phyloP scores from a whole-genome alignment of 1,140 invertebrate genomes.

The Drosophila bipectinata region DNA sequence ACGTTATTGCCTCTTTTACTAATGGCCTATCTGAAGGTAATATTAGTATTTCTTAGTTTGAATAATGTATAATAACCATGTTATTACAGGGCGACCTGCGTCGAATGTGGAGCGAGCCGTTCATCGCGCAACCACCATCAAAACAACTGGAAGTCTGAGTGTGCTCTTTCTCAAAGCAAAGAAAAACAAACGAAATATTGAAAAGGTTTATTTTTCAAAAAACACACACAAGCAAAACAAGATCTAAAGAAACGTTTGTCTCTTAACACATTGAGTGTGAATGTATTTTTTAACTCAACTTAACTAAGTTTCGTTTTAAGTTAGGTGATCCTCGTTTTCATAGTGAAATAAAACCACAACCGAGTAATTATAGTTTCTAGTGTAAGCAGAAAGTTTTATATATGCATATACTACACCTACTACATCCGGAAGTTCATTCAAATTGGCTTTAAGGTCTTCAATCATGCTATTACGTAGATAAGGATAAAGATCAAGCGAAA shows the following conservation, averaged over 20 bases:
- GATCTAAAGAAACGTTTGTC: slow-evolving; percentile 55
- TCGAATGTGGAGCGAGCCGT: slow-evolving; percentile 99
- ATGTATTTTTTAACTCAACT: slow-evolving; percentile 74
- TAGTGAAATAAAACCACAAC: slow-evolving; percentile 70
- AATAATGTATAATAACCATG: neutral
- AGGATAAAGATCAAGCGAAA: slow-evolving; percentile 42
- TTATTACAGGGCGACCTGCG: slow-evolving; percentile 93
- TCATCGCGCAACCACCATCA: slow-evolving; percentile 90
- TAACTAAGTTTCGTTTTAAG: slow-evolving; percentile 67
- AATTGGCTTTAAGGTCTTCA: slow-evolving; percentile 35
- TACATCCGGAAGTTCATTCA: slow-evolving; percentile 33
- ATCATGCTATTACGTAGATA: slow-evolving; percentile 44
- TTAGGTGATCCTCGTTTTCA: slow-evolving; percentile 67
- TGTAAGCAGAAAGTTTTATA: slow-evolving; percentile 50
- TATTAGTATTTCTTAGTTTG: neutral
- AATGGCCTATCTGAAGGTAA: slow-evolving; percentile 98
- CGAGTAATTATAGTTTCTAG: slow-evolving; percentile 73
- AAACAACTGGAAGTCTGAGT: slow-evolving; percentile 84
- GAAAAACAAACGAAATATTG: slow-evolving; percentile 34
- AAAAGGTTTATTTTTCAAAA: slow-evolving; percentile 15
- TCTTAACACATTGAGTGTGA: slow-evolving; percentile 64
- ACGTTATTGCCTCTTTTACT: slow-evolving; percentile 97
- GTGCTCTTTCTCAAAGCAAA: slow-evolving; percentile 70
- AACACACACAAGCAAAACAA: slow-evolving; percentile 41
- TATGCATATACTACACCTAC: slow-evolving; percentile 29